These are phyloP conservation scores for Glaucomys volans DNA, from an alignment of 2,113 vertebrate genomes.

Conservation along the genomic window DNA sequence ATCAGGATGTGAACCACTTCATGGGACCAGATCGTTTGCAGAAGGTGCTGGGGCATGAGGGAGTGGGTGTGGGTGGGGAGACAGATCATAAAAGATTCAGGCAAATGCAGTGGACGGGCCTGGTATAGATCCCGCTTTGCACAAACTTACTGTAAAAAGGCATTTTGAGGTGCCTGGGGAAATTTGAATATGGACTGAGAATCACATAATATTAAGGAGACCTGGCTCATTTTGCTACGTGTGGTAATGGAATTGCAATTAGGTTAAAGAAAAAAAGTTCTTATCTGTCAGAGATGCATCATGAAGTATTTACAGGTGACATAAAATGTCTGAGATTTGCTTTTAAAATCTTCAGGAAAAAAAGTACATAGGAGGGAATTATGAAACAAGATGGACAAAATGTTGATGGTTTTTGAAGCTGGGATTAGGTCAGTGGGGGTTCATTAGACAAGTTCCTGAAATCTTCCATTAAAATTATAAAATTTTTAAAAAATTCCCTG, in stretches of 20 bases:
- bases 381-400: conserved; percentile 33
- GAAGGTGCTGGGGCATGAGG: not conserved
- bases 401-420: conserved; percentile 3
- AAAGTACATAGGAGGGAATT: not conserved
- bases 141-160: not conserved
- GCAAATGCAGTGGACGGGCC: not conserved
- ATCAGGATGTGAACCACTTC: not conserved
- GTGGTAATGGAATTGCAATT: conserved; percentile 35
- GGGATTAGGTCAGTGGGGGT: not conserved
- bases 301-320: conserved; percentile 51
- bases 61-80: not conserved
- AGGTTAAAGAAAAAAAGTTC: conserved; percentile 47
- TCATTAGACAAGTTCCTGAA: not conserved
- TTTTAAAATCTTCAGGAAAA: conserved; percentile 42
- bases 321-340: conserved; percentile 59
- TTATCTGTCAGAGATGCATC: conserved; percentile 2
- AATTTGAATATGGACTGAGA: not conserved
- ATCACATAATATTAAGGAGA: not conserved
- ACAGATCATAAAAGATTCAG: not conserved
- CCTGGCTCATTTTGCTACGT: conserved; percentile 20
- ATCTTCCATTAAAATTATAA: not conserved
- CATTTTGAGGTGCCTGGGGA: not conserved
- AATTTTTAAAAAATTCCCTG: not conserved
- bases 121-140: conserved; percentile 10
- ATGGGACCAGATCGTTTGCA: not conserved